Percentiles rank a stretch among this genome's conserved stretches.
These are phyloP conservation scores for Lithobates pipiens DNA, from an alignment of 2,797 vertebrate genomes.

Conservation along the genomic window DNA sequence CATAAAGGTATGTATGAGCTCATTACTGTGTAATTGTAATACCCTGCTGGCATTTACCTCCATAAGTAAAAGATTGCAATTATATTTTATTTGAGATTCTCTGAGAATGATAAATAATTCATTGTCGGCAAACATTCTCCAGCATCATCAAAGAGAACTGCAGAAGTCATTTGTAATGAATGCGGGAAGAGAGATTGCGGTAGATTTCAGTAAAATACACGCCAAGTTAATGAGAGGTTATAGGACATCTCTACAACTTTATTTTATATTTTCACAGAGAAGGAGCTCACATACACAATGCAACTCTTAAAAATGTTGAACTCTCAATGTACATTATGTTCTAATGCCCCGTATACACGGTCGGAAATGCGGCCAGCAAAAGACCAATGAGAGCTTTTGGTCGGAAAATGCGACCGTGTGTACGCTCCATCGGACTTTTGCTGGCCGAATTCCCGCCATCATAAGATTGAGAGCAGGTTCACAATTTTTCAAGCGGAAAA, in stretches of 20 bases:
- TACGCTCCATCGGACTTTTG: too few relatives aligned
- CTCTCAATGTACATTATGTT: background rate
- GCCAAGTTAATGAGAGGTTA: background rate
- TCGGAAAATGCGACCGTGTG: too few relatives aligned
- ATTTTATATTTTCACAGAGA: background rate
- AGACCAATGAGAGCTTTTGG: too few relatives aligned
- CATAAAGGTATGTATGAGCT: conserved; percentile 5
- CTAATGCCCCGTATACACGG: too few relatives aligned
- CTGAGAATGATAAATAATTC: conserved; percentile 23
- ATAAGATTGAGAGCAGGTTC: too few relatives aligned
- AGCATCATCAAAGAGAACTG: background rate
- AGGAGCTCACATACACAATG: background rate
- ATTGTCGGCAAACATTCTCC: conserved; percentile 9
- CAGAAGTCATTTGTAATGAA: background rate
- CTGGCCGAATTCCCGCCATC: too few relatives aligned
- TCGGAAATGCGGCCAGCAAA: too few relatives aligned
- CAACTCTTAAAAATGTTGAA: background rate
- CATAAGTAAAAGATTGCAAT: conserved; percentile 4
- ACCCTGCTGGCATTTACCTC: background rate
- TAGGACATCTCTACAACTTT: background rate
- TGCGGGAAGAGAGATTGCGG: background rate
- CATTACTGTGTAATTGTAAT: conserved; percentile 28
- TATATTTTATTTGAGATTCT: conserved; percentile 25
- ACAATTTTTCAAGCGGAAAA: too few relatives aligned
- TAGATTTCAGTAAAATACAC: background rate